Conservation (phyloP, 2,888 invertebrate genomes). For the Aphidius colemani region DNA sequence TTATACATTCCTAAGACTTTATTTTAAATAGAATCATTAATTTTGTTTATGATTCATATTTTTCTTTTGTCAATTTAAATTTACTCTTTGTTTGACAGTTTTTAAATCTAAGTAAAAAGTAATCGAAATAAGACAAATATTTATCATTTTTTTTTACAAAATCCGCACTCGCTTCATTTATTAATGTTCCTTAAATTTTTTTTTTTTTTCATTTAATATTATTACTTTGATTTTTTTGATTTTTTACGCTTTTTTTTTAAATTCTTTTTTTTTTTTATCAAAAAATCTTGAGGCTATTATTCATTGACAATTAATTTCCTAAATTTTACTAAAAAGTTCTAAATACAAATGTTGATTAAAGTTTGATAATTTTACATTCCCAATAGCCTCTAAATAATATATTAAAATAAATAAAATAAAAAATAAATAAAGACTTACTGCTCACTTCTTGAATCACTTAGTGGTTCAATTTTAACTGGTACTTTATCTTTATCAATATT, state of each 20-base stretch:
- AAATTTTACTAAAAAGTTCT: too few relatives aligned
- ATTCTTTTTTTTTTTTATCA: not conserved
- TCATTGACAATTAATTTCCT: too few relatives aligned
- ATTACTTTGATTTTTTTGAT: not conserved
- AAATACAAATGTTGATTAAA: too few relatives aligned
- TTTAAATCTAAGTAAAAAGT: not conserved
- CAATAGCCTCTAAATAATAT: not conserved
- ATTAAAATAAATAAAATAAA: not conserved
- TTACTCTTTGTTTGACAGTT: slow-evolving; percentile 3
- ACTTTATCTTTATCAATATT: slow-evolving; percentile 58
- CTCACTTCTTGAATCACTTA: slow-evolving; percentile 70
- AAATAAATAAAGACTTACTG: slow-evolving; percentile 50
- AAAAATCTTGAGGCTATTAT: too few relatives aligned
- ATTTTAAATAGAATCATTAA: not conserved
- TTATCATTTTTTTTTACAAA: slow-evolving; percentile 10
- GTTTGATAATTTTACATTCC: too few relatives aligned
- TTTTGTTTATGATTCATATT: not conserved
- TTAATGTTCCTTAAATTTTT: not conserved
- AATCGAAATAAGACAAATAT: not conserved
- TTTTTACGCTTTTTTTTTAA: slow-evolving; percentile 13
- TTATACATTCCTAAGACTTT: too few relatives aligned
- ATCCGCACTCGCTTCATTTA: not conserved
- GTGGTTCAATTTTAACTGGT: slow-evolving; percentile 75
- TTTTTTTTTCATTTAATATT: not conserved
- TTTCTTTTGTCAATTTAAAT: slow-evolving; percentile 20